These are phyloP conservation scores for Ploceus nigricollis DNA, from an alignment of 2,113 vertebrate genomes.

Conservation along the genomic window DNA sequence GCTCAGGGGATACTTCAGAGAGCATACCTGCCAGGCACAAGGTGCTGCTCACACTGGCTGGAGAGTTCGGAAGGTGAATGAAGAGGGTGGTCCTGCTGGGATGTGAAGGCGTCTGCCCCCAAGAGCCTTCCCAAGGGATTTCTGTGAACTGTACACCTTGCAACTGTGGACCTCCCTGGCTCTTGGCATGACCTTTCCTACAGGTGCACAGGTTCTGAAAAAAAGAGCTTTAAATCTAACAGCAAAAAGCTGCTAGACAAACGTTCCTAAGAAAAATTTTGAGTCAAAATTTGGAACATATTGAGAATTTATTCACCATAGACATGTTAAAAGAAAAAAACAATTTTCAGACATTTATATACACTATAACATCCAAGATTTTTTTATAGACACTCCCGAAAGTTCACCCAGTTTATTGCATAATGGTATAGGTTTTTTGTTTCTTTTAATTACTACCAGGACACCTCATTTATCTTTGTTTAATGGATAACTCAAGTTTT, in stretches of 20 bases:
- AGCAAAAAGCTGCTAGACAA: background rate
- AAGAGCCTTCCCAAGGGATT: background rate
- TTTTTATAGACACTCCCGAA: background rate
- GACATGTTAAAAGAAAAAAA: background rate
- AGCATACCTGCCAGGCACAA: background rate
- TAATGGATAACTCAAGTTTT: background rate
- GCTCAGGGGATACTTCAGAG: background rate
- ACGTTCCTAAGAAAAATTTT: background rate
- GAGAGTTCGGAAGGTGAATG: background rate
- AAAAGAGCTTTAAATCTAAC: background rate
- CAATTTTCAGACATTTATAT: background rate
- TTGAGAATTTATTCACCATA: fast-evolving
- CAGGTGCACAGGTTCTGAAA: background rate
- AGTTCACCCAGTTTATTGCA: background rate
- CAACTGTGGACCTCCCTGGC: background rate
- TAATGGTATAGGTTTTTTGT: background rate
- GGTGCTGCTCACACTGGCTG: background rate
- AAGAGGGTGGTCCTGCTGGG: background rate
- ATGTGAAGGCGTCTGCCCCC: background rate
- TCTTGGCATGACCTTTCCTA: background rate
- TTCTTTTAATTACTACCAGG: background rate
- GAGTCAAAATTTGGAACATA: background rate
- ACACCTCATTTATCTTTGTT: background rate
- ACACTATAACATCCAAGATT: background rate
- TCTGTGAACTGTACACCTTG: background rate